Percentiles rank a stretch among this genome's conserved stretches.
Conservation (phyloP, 1,140 invertebrate species). For the Oscheius sp. region DNA sequence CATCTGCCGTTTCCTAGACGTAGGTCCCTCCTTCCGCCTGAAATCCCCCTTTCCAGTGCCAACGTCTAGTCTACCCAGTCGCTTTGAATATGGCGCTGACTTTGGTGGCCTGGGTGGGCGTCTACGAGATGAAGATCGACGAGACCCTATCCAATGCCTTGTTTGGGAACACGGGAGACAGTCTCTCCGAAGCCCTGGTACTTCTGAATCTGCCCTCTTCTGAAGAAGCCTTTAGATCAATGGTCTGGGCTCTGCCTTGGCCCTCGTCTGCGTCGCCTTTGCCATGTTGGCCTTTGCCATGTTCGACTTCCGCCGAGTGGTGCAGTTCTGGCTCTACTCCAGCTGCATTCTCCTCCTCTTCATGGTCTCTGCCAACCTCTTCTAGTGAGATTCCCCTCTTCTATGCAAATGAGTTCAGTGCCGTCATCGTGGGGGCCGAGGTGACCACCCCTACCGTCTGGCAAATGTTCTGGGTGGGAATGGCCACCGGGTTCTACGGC, state of each 20-base stretch:
- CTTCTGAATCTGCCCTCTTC: too few relatives aligned
- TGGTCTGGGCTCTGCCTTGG: slow-evolving; percentile 41
- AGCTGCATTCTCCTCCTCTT: slow-evolving; percentile 46
- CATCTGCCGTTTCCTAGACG: background rate
- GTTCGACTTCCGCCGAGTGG: slow-evolving; percentile 43
- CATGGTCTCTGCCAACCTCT: slow-evolving; percentile 38
- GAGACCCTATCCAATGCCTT: slow-evolving; percentile 20
- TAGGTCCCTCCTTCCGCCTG: too few relatives aligned
- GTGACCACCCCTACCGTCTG: too few relatives aligned
- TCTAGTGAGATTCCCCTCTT: slow-evolving; percentile 21
- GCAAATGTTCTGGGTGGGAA: background rate
- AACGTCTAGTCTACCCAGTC: slow-evolving; percentile 37
- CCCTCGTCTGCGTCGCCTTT: slow-evolving; percentile 45
- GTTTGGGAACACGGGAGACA: slow-evolving; percentile 44
- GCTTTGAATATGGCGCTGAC: slow-evolving; percentile 45
- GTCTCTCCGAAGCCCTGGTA: slow-evolving; percentile 47
- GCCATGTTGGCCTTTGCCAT: slow-evolving; percentile 47
- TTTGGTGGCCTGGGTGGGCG: slow-evolving; percentile 38
- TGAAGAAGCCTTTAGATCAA: too few relatives aligned
- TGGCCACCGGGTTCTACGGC: slow-evolving; percentile 9
- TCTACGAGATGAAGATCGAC: slow-evolving; percentile 43
- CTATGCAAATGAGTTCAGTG: slow-evolving; percentile 2
- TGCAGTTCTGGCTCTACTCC: slow-evolving; percentile 44
- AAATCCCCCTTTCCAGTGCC: too few relatives aligned
- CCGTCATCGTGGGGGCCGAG: background rate